Conservation (phyloP, 2,888 invertebrate genomes). For the Apamea anceps region DNA sequence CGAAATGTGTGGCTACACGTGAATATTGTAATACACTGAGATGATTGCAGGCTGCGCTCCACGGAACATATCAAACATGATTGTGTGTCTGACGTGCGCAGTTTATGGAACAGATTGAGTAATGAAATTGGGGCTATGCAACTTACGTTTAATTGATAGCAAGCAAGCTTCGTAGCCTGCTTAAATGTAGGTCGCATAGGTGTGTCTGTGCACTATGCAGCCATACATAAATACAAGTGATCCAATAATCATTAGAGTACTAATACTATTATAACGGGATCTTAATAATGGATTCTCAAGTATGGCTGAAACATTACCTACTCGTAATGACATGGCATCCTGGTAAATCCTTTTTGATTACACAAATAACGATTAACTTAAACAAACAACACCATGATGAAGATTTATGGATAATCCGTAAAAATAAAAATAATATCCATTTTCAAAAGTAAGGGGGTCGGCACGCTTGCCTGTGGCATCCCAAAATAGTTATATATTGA, state of each 20-base stretch:
- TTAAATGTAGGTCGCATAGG: not conserved
- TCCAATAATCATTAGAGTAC: not conserved
- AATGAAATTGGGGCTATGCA: slow-evolving; percentile 38
- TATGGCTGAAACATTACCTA: not conserved
- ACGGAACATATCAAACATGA: slow-evolving; percentile 23
- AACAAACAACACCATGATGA: not conserved
- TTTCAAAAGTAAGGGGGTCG: not conserved
- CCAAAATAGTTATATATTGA: not conserved
- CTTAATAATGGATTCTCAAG: not conserved
- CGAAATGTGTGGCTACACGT: slow-evolving; percentile 2
- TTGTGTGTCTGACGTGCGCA: slow-evolving; percentile 26
- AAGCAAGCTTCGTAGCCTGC: slow-evolving; percentile 3
- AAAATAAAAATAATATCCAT: not conserved
- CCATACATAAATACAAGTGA: not conserved
- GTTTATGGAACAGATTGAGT: slow-evolving; percentile 37
- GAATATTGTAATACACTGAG: slow-evolving; percentile 26
- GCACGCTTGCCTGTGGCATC: not conserved
- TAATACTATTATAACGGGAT: not conserved
- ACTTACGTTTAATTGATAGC: not conserved
- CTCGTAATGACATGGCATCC: no score
- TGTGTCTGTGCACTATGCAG: not conserved
- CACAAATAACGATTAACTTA: not conserved
- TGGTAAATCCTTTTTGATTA: not conserved
- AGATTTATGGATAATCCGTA: not conserved
- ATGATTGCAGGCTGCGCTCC: slow-evolving; percentile 31